Evolutionary conservation across 1,140 invertebrate genomes (phyloP).

Genomic region (Teleopsis dalmanni): DNA sequence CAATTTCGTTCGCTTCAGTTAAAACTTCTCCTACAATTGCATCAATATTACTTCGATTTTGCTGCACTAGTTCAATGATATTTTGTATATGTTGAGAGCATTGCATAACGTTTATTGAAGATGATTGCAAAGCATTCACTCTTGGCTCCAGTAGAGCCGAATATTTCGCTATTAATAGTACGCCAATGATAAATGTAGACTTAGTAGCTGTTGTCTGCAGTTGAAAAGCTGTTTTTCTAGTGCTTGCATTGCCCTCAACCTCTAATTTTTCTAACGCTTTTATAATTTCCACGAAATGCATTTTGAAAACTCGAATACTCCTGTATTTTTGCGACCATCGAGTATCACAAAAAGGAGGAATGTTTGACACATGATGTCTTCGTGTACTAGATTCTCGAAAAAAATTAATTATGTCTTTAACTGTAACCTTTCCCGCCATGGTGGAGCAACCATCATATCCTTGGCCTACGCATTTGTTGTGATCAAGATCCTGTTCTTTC

Average conservation of each 20-base stretch:
- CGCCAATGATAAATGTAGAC: slow-evolving; percentile 14
- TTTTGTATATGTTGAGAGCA: neutral
- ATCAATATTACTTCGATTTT: too few species aligned
- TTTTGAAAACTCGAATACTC: slow-evolving; percentile 23
- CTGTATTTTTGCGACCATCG: slow-evolving; percentile 38
- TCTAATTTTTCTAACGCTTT: slow-evolving; percentile 14
- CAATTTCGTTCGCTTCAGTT: too few species aligned
- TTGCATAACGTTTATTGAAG: neutral
- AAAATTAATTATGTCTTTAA: slow-evolving; percentile 34
- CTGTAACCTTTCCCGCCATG: slow-evolving; percentile 29
- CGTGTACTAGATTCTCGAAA: slow-evolving; percentile 31
- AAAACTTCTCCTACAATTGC: too few species aligned
- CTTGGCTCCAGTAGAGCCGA: slow-evolving; percentile 20
- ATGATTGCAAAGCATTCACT: slow-evolving; percentile 12
- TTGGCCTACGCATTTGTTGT: slow-evolving; percentile 13
- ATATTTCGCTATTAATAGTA: slow-evolving; percentile 18
- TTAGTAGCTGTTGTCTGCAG: slow-evolving; percentile 14
- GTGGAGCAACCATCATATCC: slow-evolving; percentile 34
- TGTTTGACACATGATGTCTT: slow-evolving; percentile 30
- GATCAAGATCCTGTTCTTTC: slow-evolving; percentile 9
- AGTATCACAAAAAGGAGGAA: slow-evolving; percentile 32
- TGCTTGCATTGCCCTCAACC: slow-evolving; percentile 15
- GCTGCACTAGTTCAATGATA: too few species aligned
- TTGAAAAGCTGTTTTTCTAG: slow-evolving; percentile 17
- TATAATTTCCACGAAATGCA: slow-evolving; percentile 16